A percentile compares a stretch with the other conserved stretches of the same genome.
Conservation (phyloP, 2,113 vertebrate genomes). For the Ceratotherium simum region DNA sequence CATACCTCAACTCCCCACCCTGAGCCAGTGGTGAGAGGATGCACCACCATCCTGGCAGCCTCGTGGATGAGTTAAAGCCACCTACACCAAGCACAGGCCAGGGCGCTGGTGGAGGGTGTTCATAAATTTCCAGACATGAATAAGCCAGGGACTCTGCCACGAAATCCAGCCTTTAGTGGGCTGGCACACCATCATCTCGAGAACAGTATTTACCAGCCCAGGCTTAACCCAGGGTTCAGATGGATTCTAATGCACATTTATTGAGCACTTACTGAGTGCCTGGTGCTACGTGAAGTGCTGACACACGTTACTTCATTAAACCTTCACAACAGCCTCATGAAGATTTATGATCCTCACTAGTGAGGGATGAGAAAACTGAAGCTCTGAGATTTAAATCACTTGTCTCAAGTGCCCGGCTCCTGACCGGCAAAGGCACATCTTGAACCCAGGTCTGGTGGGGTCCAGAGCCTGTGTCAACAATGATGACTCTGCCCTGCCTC, state of each 20-base stretch:
- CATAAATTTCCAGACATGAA: background rate
- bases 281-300: accelerated
- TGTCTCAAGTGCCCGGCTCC: accelerated
- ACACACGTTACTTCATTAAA: accelerated
- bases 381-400: no score
- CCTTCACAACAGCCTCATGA: accelerated
- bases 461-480: no score
- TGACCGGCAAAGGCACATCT: accelerated
- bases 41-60: accelerated
- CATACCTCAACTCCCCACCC: accelerated
- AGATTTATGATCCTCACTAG: no score
- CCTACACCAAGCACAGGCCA: background rate
- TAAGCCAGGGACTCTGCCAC: background rate
- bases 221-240: accelerated
- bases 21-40: accelerated
- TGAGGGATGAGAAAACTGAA: accelerated
- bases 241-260: accelerated
- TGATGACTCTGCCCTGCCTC: accelerated
- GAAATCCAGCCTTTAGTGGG: no score
- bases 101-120: background rate
- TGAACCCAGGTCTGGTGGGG: background rate
- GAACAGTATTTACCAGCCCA: accelerated
- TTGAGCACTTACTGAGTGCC: accelerated
- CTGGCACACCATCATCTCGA: accelerated
- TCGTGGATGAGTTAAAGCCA: background rate